These are phyloP conservation scores for Pseudomyrmex pallidus DNA, from an alignment of 1,140 invertebrate genomes.

Conservation along the genomic window DNA sequence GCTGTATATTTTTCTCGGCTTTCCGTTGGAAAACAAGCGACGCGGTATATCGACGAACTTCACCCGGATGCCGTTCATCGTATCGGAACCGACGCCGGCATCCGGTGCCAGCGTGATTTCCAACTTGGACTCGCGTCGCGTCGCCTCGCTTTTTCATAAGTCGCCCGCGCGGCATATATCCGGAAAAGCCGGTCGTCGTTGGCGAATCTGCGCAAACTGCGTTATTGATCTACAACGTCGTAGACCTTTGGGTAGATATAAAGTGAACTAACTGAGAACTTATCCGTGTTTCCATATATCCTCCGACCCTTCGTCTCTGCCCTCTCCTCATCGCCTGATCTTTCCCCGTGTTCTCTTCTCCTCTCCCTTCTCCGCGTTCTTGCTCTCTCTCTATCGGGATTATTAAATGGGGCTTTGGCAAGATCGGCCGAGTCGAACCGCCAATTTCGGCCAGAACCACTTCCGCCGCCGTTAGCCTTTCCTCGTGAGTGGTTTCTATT, in stretches of 20 bases:
- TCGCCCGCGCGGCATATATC: conserved; percentile 4
- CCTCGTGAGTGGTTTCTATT: conserved; percentile 64
- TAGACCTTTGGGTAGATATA: conserved; percentile 34
- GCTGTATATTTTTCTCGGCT: conserved; percentile 3
- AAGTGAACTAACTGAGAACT: conserved; percentile 57
- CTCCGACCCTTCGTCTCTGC: conserved; percentile 10
- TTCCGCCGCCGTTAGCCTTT: conserved; percentile 65
- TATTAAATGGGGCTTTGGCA: conserved; percentile 73
- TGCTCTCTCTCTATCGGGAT: conserved; percentile 64
- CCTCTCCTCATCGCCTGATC: conserved; percentile 25
- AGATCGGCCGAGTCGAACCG: conserved; percentile 66
- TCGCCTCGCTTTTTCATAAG: conserved; percentile 30
- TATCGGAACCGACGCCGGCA: conserved; percentile 15
- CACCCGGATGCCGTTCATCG: conserved; percentile 17
- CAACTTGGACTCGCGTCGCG: conserved; percentile 35
- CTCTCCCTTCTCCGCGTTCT: conserved; percentile 20
- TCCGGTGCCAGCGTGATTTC: conserved; percentile 39
- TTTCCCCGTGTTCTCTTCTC: conserved; percentile 9
- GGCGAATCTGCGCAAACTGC: conserved; percentile 43
- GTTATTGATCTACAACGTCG: conserved; percentile 58
- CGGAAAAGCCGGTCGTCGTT: conserved; percentile 27
- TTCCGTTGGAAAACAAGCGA: conserved; percentile 33
- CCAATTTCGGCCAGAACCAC: conserved; percentile 68
- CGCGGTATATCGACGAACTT: conserved; percentile 30
- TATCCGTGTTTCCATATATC: conserved; percentile 56